Base-by-base conservation (phyloP, 2,113 vertebrate genomes). In the Pterocles orientalis region DNA sequence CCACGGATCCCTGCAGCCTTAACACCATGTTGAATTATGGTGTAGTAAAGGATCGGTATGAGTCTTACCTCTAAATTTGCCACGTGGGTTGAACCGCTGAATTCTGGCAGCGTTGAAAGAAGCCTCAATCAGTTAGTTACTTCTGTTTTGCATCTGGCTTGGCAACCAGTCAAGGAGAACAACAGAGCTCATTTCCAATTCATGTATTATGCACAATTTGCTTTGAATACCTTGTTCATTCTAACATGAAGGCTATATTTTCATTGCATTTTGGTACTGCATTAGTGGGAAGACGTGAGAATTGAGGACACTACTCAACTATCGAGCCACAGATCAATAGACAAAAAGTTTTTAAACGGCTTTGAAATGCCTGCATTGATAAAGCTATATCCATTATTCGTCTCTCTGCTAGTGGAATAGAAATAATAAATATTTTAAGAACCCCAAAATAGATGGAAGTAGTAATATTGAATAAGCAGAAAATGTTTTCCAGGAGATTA, bases 361-460 rank as follows among this genome's bases (percentile, higher is more conserved):
- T 96, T 92, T 88, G 68, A 88, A 96, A 91, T 79, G 69, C 12
- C 50, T 94, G 58, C 50, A 86, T 60, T 88, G 86, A 79, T 90
- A 82, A 90, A 96, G 28, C 70, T 80, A 43, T 88, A 88, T 48
- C 21, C 86, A 45, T 91, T 89, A 50, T 78, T 88, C n/a, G 85
- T 84, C 43, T 64, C 61, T 82, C 75, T 84, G 47, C 89, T 72
- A 19, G 58, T 39, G 14, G 57, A 21, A 13, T 28, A 92, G 54
- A 88, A 92, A 95, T 77, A 83, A 95, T 82, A 88, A 91, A 95
- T 92, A 94, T 81, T 88, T 94, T 75, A 92, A 91, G 73, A 73
- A 75, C 50, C 54, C 66, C 81, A 62, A 72, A 95, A 84, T 85
- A 89, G 79, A 91, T 62, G 29, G 29, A 95, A 93, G 65, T 70